Evolutionary conservation across 1,140 invertebrate species (phyloP).

Genomic region (Camponotus pennsylvanicus): DNA sequence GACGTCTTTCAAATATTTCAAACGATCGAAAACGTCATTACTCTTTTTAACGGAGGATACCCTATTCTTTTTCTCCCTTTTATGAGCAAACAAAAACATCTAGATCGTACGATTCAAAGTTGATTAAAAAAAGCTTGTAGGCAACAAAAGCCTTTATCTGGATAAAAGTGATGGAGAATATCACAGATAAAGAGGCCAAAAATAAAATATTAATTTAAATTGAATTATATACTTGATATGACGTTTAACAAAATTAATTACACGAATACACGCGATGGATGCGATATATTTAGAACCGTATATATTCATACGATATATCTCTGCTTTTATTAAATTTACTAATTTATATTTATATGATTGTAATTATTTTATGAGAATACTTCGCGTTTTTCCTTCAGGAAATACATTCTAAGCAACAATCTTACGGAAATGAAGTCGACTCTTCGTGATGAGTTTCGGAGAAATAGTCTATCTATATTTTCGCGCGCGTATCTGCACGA

Average conservation of each 20-base stretch:
- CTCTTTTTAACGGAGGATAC: background rate
- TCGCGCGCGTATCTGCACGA: conserved; percentile 41
- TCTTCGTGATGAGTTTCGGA: conserved; percentile 1
- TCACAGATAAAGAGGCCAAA: background rate
- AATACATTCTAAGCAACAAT: background rate
- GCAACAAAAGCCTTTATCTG: background rate
- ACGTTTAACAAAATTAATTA: conserved; percentile 12
- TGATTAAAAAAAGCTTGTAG: conserved; percentile 65
- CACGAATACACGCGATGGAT: background rate
- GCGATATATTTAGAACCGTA: background rate
- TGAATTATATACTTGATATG: background rate
- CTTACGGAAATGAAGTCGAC: conserved; percentile 42
- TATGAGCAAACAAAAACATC: conserved; percentile 27
- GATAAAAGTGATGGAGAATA: background rate
- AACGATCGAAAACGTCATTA: conserved; percentile 70
- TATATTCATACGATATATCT: no score
- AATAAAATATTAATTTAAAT: conserved; percentile 37
- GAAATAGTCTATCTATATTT: conserved; percentile 47
- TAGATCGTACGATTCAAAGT: conserved; percentile 55
- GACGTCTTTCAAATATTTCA: conserved; percentile 60
- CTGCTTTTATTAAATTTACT: background rate
- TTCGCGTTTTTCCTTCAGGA: background rate
- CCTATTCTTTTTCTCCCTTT: conserved; percentile 49
- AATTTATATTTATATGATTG: background rate
- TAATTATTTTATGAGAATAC: background rate